phyloP scores from a whole-genome alignment of 2,113 vertebrate genomes.

The Promerops cafer region DNA sequence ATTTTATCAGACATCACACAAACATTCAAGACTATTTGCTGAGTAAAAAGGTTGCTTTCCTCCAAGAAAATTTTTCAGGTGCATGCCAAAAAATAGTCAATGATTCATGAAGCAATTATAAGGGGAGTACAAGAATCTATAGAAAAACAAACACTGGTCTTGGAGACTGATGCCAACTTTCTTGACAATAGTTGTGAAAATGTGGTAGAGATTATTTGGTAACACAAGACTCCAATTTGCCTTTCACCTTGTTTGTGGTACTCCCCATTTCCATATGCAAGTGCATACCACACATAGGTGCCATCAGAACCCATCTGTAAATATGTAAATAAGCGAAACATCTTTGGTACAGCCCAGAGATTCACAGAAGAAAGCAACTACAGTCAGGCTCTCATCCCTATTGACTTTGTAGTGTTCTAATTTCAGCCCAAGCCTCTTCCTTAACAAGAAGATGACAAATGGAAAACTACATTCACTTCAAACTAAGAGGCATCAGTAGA shows the following conservation, averaged over 20 bases:
- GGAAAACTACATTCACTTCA: neutral
- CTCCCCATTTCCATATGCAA: neutral
- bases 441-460: neutral
- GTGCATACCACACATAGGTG: rapidly evolving
- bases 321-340: neutral
- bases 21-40: neutral
- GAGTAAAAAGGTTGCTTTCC: neutral
- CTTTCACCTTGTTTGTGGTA: neutral
- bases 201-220: neutral
- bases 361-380: neutral
- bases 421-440: neutral
- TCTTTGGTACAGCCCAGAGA: neutral
- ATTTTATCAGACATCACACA: neutral
- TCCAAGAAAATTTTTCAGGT: neutral
- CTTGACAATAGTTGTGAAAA: neutral
- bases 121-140: neutral
- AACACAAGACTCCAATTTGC: neutral
- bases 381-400: neutral
- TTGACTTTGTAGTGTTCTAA: neutral
- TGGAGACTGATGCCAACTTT: neutral
- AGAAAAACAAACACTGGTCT: neutral
- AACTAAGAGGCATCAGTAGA: neutral
- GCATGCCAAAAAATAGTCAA: neutral
- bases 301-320: neutral
- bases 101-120: neutral